phyloP scores from a whole-genome alignment of 2,797 vertebrate genomes.

The Gallinago solitaria region DNA sequence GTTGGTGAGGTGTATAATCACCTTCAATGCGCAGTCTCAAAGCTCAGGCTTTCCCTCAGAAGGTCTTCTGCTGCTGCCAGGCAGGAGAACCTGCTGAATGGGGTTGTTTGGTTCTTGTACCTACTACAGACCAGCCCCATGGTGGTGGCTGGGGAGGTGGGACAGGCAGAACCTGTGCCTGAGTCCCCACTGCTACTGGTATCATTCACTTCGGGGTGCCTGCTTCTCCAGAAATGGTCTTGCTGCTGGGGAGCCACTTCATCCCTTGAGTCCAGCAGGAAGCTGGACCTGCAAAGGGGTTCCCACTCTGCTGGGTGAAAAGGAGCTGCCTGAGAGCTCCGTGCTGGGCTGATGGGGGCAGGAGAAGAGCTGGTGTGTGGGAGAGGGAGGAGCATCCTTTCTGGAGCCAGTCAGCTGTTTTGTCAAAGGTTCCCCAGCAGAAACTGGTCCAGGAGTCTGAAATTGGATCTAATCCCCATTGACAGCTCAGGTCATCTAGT shows the following conservation, averaged over 20 bases:
- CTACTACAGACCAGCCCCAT: neutral
- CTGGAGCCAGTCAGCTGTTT: neutral
- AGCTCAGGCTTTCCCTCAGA: neutral
- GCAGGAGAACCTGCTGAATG: accelerated
- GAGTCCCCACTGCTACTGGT: neutral
- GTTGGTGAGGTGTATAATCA: neutral
- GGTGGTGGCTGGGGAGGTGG: neutral
- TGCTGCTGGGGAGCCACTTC: neutral
- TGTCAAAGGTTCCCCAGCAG: neutral
- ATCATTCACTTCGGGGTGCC: accelerated
- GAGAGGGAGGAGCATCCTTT: neutral
- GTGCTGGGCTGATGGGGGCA: neutral
- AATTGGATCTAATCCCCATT: neutral
- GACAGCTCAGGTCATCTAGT: neutral
- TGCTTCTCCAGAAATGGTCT: neutral
- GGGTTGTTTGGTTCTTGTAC: neutral
- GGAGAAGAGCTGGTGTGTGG: accelerated
- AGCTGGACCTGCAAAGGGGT: neutral
- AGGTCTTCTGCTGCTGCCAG: neutral
- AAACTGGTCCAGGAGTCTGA: neutral
- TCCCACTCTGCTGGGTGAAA: neutral
- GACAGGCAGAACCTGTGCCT: neutral
- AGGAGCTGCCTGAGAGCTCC: neutral
- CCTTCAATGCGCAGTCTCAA: neutral
- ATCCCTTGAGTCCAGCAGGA: neutral